Percentiles rank a stretch among this genome's conserved stretches.
Evolutionary conservation across 2,888 invertebrate species (phyloP).

Genomic region (Parnassius apollo): DNA sequence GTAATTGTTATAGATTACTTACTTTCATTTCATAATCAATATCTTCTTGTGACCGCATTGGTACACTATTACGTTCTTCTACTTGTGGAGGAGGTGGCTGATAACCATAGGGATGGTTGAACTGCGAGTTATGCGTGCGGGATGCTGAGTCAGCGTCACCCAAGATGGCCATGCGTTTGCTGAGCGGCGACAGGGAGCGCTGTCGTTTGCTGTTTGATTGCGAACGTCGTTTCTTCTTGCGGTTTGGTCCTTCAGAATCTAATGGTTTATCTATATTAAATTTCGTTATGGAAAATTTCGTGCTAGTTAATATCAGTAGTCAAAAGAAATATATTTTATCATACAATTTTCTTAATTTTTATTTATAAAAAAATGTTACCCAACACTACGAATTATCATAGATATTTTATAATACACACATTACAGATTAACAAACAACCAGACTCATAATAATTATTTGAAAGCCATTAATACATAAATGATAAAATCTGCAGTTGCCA

Average conservation of each 20-base stretch:
- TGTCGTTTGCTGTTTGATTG: conserved; percentile 82
- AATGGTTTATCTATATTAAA: conserved; percentile 22
- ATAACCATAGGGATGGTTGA: conserved; percentile 84
- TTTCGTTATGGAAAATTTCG: too few relatives aligned
- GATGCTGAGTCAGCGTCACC: conserved; percentile 74
- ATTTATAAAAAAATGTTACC: too few relatives aligned
- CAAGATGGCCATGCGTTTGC: conserved; percentile 90
- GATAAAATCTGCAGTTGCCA: too few relatives aligned
- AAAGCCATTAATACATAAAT: too few relatives aligned
- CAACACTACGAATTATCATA: too few relatives aligned
- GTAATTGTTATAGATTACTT: conserved; percentile 9
- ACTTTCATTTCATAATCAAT: conserved; percentile 85
- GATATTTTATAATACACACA: too few relatives aligned
- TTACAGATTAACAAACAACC: too few relatives aligned
- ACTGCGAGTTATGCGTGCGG: conserved; percentile 82
- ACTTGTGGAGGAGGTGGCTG: conserved; percentile 80
- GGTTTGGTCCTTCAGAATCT: conserved; percentile 78
- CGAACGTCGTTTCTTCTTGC: conserved; percentile 82
- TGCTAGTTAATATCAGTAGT: too few relatives aligned
- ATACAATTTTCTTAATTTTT: too few relatives aligned
- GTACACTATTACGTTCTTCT: conserved; percentile 61
- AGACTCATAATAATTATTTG: too few relatives aligned
- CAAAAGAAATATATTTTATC: too few relatives aligned
- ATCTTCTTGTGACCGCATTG: conserved; percentile 68
- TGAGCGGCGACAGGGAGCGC: conserved; percentile 89